These are phyloP conservation scores for Panthera uncia DNA, from an alignment of 2,113 vertebrate species.

Conservation along the genomic window DNA sequence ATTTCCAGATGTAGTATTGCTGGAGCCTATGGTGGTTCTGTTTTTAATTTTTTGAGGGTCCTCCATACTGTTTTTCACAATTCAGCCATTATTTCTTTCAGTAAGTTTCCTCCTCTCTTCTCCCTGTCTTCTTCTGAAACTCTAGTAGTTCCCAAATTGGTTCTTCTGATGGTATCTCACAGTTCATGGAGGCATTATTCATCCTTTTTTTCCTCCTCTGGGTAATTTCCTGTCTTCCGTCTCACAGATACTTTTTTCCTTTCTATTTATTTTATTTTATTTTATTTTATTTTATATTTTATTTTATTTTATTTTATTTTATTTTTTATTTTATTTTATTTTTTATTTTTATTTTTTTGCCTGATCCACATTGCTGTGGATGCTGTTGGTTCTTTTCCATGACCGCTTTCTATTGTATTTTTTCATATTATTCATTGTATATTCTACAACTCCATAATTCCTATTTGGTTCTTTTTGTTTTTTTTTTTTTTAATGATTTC, in stretches of 20 bases:
- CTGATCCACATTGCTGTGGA: neutral
- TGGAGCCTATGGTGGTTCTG: neutral
- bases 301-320: too few relatives aligned
- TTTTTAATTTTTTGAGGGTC: neutral
- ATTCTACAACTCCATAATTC: neutral
- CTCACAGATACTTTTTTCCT: neutral
- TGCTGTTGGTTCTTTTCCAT: neutral
- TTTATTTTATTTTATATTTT: neutral
- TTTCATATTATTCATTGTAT: neutral
- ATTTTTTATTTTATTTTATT: too few relatives aligned
- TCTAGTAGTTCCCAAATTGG: neutral
- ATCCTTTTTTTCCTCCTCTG: neutral
- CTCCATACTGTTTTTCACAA: neutral
- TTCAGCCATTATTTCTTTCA: neutral
- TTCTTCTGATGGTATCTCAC: neutral
- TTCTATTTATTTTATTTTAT: too few relatives aligned
- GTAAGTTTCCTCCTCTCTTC: neutral
- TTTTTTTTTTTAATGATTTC: neutral
- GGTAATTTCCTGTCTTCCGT: neutral
- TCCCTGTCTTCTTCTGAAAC: neutral
- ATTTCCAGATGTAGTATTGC: neutral
- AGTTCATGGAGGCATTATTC: neutral
- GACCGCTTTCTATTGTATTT: neutral
- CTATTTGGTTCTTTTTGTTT: neutral
- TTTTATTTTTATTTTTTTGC: neutral